phyloP scores from a whole-genome alignment of 1,140 invertebrate species.

The Saccostrea cuccullata region DNA sequence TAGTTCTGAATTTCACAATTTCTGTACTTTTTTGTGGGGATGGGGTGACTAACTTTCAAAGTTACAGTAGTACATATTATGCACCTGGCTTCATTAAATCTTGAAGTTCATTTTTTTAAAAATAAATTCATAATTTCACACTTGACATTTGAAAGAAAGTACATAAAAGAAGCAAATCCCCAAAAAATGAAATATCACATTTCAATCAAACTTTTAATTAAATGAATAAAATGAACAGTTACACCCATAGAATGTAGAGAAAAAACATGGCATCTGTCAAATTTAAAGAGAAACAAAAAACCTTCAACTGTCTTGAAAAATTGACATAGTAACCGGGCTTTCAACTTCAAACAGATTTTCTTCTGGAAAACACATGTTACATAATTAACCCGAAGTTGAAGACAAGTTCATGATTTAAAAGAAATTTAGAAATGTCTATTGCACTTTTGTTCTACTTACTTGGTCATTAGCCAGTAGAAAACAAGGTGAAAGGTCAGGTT shows the following conservation, averaged over 20 bases:
- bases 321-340: conserved; percentile 1
- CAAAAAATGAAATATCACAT: background rate
- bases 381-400: background rate
- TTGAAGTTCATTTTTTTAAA: too few species aligned
- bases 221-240: background rate
- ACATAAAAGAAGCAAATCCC: too few species aligned
- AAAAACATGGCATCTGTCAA: background rate
- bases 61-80: too few species aligned
- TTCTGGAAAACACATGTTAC: conserved; percentile 12
- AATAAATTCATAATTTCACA: too few species aligned
- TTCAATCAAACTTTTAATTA: background rate
- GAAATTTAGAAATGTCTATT: background rate
- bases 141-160: too few species aligned
- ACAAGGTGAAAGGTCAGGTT: conserved; percentile 66
- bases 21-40: too few species aligned
- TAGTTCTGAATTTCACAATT: too few species aligned
- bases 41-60: too few species aligned
- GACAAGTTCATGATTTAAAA: background rate
- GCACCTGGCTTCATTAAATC: too few species aligned
- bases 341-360: conserved; percentile 21
- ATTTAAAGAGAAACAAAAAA: background rate
- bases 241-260: background rate
- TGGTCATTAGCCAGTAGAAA: conserved; percentile 64
- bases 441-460: conserved; percentile 58
- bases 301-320: background rate